These are phyloP conservation scores for Pristionchus fissidentatus DNA, from an alignment of 2,888 invertebrate genomes.

Conservation along the genomic window DNA sequence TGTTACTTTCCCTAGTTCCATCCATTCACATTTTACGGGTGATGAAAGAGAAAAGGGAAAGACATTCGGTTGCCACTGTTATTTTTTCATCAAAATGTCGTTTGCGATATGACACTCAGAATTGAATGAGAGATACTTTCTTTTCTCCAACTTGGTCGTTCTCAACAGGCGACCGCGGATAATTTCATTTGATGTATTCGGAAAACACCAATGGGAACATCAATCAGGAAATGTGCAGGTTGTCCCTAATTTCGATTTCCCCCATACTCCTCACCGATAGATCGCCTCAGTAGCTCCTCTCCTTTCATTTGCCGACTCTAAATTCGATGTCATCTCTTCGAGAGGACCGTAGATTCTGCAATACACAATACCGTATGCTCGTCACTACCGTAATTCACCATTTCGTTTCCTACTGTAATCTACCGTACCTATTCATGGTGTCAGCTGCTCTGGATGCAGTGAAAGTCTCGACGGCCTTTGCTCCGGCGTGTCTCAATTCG, in stretches of 20 bases:
- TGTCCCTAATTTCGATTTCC: too few relatives aligned
- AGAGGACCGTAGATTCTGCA: constrained; percentile 53
- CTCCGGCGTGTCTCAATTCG: constrained; percentile 56
- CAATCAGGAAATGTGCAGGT: too few relatives aligned
- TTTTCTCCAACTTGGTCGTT: too few relatives aligned
- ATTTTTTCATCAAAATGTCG: too few relatives aligned
- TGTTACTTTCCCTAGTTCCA: too few relatives aligned
- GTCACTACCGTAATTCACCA: background rate
- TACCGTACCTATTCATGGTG: constrained; percentile 51
- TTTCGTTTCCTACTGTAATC: background rate
- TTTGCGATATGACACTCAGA: too few relatives aligned
- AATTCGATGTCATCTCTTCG: constrained; percentile 51
- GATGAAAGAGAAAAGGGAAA: background rate
- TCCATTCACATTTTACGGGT: background rate
- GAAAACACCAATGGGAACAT: too few relatives aligned
- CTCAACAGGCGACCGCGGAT: too few relatives aligned
- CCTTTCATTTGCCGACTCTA: constrained; percentile 53
- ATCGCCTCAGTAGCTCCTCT: constrained; percentile 56
- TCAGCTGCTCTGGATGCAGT: constrained; percentile 54
- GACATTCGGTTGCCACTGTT: too few relatives aligned
- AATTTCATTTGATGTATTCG: too few relatives aligned
- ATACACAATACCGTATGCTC: background rate
- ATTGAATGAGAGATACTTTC: too few relatives aligned
- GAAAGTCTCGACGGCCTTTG: constrained; percentile 65
- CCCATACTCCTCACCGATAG: constrained; percentile 28